Base-by-base conservation (phyloP, 2,888 invertebrate genomes). In the Physocephala rufipes region DNA sequence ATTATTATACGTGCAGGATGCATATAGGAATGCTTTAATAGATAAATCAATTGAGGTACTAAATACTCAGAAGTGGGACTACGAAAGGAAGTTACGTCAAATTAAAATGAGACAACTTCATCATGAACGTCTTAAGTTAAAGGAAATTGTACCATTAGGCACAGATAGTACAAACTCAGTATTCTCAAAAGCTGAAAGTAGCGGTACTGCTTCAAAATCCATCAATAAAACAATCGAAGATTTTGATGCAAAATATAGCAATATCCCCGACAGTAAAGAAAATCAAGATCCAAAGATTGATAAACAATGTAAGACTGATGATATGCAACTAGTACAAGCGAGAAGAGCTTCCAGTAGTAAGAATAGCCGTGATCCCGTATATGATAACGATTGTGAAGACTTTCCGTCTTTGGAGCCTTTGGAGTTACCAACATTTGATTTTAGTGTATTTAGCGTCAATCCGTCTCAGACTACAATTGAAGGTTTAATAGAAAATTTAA, bases 161-260 rank as follows among this genome's bases (percentile, higher is more conserved):
- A 76, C 70, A 49, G 61, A 58, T 2, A 72, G 36, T 13, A 69
- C 69, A 15, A 74, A 68, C 26, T 63, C 71, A 2, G 43, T 59
- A 7, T 45, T 59, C 24, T 28, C n/a, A 45, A 71, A 24, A 47
- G 77, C 76, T 1, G 80, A 80, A 13, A 76, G 73, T 3, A 76
- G 77, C 30, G 75, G 72, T 1, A 82, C 82, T 2, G 79, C 82
- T 49, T 79, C 83, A n/a, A 82, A 83, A 66, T 84, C 85, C 1
- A 85, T 85, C n/a, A 80, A 84, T 65, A 83, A 82, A 63, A 82
- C 83, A 3, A 80, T 85, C 13, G 80, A 83, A 65, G 84, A 84
- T 24, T 84, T 84, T 49, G 82, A 84, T 71, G 81, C 82, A 16
- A 84, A 82, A 69, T 82, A 67, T 59, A 62, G 67, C n/a, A 55